phyloP scores from a whole-genome alignment of 2,113 vertebrate species.

The Microtus pennsylvanicus region DNA sequence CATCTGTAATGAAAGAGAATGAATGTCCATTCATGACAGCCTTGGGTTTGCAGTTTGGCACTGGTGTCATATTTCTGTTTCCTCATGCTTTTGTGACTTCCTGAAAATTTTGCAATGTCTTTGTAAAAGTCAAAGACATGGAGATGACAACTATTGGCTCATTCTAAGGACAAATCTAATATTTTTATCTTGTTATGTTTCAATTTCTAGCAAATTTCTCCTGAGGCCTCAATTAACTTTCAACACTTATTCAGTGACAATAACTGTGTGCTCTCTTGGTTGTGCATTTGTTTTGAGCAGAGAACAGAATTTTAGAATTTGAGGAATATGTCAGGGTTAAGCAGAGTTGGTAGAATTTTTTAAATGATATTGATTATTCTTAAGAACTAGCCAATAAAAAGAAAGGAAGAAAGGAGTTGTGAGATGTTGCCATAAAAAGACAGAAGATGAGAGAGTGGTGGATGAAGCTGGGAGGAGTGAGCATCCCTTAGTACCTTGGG shows the following conservation, averaged over 20 bases:
- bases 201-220: constrained; percentile 50
- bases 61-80: not conserved
- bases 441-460: not conserved
- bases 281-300: not conserved
- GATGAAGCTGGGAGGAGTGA: not conserved
- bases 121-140: constrained; percentile 39
- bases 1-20: not conserved
- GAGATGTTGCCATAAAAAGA: not conserved
- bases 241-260: not conserved
- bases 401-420: not conserved
- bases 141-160: not conserved
- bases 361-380: not conserved
- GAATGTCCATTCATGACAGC: not conserved
- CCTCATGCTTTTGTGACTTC: not conserved
- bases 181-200: constrained; percentile 5
- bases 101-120: constrained; percentile 21
- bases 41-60: not conserved
- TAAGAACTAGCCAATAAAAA: not conserved
- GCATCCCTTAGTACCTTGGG: not conserved
- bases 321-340: not conserved
- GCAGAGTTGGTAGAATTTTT: not conserved
- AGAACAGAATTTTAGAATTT: constrained; percentile 27
- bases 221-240: not conserved
- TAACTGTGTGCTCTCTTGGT: not conserved
- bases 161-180: constrained; percentile 49